A percentile compares a stretch with the other conserved stretches of the same genome.
Conservation (phyloP, 2,797 vertebrate genomes). For the Pristis pectinata region DNA sequence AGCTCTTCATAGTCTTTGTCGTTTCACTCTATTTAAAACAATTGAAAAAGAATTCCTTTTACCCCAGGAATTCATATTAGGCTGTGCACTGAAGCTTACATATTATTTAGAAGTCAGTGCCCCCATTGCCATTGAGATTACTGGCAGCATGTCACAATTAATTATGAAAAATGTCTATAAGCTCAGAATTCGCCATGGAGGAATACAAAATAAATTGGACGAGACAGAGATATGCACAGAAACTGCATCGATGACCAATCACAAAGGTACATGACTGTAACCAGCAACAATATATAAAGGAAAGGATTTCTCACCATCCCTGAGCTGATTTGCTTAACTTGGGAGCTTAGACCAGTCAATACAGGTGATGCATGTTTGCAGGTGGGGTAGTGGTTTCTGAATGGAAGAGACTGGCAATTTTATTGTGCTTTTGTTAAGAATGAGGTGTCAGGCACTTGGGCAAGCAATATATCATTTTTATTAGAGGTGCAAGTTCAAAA, state of each 20-base stretch:
- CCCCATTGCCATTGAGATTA: neutral
- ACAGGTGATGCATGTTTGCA: neutral
- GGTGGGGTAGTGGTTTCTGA: neutral
- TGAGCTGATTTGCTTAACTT: neutral
- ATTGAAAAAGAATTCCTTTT: constrained; percentile 23
- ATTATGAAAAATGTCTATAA: neutral
- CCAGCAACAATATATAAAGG: neutral
- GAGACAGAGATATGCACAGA: neutral
- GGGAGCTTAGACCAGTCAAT: neutral
- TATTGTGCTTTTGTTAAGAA: neutral
- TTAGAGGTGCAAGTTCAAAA: constrained; percentile 26
- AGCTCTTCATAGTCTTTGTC: neutral
- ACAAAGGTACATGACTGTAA: neutral
- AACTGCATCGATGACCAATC: neutral
- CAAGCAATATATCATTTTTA: constrained; percentile 27
- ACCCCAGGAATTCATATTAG: constrained; percentile 21
- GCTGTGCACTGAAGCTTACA: constrained; percentile 2
- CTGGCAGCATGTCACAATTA: constrained; percentile 23
- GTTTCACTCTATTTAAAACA: neutral
- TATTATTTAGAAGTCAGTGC: neutral
- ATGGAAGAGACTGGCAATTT: constrained; percentile 19
- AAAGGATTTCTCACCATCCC: neutral
- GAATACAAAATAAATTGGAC: neutral
- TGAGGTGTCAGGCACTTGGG: neutral
- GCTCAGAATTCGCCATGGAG: neutral